These are phyloP conservation scores for Papilio polyxenes DNA, from an alignment of 1,140 invertebrate species.

Conservation along the genomic window DNA sequence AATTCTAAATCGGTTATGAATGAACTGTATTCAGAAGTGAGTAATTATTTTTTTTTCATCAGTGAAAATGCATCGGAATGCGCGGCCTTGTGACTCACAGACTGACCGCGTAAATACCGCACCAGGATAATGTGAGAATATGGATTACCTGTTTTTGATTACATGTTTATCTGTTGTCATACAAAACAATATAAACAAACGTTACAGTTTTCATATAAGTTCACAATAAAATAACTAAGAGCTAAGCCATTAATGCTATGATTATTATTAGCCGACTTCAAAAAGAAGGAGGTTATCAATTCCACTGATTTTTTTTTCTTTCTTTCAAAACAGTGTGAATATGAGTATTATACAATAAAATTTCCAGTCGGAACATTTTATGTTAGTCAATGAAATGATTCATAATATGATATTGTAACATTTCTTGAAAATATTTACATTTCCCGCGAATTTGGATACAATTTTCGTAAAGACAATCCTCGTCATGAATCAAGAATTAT, in stretches of 20 bases:
- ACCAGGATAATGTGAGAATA: conserved; percentile 18
- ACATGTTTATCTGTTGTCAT: neutral
- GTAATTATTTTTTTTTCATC: conserved; percentile 22
- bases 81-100: conserved; percentile 36
- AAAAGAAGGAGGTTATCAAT: too few species aligned
- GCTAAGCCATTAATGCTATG: neutral
- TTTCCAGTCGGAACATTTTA: neutral
- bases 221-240: neutral
- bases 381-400: conserved; percentile 6
- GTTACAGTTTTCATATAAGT: neutral
- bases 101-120: conserved; percentile 38
- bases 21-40: neutral
- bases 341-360: neutral
- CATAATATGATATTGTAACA: neutral
- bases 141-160: neutral
- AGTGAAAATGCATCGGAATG: conserved; percentile 41
- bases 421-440: neutral
- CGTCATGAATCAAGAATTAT: conserved; percentile 2
- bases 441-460: neutral
- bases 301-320: too few species aligned
- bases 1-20: conserved; percentile 7
- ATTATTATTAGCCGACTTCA: too few species aligned
- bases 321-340: neutral
- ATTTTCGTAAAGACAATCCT: neutral
- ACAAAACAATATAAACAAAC: neutral